phyloP scores from a whole-genome alignment of 2,888 invertebrate species.

The Drosophila longiperda region DNA sequence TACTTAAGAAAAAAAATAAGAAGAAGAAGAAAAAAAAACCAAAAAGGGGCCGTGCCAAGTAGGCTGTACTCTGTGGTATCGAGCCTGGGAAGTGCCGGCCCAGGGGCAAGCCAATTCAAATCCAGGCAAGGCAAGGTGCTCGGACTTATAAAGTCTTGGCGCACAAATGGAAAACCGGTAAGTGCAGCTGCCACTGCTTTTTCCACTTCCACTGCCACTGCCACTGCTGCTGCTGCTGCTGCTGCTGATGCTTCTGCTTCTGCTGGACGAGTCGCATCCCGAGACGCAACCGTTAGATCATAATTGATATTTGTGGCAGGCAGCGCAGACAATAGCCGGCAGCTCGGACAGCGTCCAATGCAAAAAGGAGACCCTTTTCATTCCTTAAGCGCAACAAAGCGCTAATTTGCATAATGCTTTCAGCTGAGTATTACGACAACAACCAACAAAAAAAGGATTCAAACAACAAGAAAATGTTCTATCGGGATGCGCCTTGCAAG shows the following conservation, averaged over 20 bases:
- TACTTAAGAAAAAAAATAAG: background rate
- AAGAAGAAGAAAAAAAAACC: background rate
- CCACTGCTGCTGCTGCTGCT: slow-evolving; percentile 3
- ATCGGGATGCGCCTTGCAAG: slow-evolving; percentile 51
- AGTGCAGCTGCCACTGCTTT: slow-evolving; percentile 27
- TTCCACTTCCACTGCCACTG: slow-evolving; percentile 21
- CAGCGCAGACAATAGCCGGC: slow-evolving; percentile 48
- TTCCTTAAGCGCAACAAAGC: slow-evolving; percentile 50
- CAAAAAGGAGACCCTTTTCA: slow-evolving; percentile 39
- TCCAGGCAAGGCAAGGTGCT: slow-evolving; percentile 34
- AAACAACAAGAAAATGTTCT: slow-evolving; percentile 9
- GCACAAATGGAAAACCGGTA: slow-evolving; percentile 52
- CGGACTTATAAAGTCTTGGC: slow-evolving; percentile 7
- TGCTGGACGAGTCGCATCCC: slow-evolving; percentile 41
- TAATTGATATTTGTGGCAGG: slow-evolving; percentile 65
- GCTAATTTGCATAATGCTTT: slow-evolving; percentile 78
- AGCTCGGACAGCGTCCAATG: slow-evolving; percentile 76
- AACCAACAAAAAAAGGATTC: slow-evolving; percentile 54
- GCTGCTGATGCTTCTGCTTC: background rate
- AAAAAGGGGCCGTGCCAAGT: slow-evolving; percentile 33
- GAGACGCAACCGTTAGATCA: slow-evolving; percentile 63
- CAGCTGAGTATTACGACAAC: slow-evolving; percentile 56
- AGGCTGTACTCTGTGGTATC: slow-evolving; percentile 49
- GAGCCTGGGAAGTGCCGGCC: slow-evolving; percentile 72
- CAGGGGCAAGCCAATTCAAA: slow-evolving; percentile 42